phyloP scores from a whole-genome alignment of 2,888 invertebrate species.

The Apeira syringaria region DNA sequence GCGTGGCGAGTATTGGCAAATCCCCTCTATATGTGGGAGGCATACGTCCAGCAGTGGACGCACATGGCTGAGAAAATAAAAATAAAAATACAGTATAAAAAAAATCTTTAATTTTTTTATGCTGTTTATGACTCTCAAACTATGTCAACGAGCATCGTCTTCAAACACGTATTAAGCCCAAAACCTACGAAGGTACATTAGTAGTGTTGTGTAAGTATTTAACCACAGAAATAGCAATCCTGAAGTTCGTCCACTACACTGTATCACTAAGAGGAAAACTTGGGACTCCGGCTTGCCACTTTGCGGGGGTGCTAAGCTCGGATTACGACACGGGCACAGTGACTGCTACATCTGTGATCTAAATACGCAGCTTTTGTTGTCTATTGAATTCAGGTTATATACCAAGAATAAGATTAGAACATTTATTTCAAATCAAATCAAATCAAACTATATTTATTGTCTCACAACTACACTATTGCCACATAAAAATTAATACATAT shows the following conservation, averaged over 20 bases:
- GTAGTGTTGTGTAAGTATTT: slow-evolving; percentile 6
- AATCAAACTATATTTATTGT: too few species aligned
- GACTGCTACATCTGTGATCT: too few species aligned
- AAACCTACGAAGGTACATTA: slow-evolving; percentile 10
- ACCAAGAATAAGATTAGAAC: too few species aligned
- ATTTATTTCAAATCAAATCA: too few species aligned
- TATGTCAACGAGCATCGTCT: not conserved
- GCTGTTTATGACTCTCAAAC: not conserved
- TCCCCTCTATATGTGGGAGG: too few species aligned
- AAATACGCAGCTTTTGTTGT: too few species aligned
- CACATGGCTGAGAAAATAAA: too few species aligned
- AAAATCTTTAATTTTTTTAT: not conserved
- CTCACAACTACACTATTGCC: too few species aligned
- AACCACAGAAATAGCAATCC: slow-evolving; percentile 10
- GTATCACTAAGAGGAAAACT: slow-evolving; percentile 10
- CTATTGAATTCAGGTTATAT: too few species aligned
- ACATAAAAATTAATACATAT: too few species aligned
- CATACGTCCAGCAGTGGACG: too few species aligned
- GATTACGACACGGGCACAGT: not conserved
- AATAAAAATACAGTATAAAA: not conserved
- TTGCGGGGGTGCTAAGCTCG: slow-evolving; percentile 3
- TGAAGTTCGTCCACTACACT: slow-evolving; percentile 4
- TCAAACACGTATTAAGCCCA: slow-evolving; percentile 3
- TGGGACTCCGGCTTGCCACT: slow-evolving; percentile 13
- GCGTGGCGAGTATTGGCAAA: too few species aligned